These are phyloP conservation scores for Cyanoramphus novaezelandiae DNA, from an alignment of 2,113 vertebrate genomes.

Conservation along the genomic window DNA sequence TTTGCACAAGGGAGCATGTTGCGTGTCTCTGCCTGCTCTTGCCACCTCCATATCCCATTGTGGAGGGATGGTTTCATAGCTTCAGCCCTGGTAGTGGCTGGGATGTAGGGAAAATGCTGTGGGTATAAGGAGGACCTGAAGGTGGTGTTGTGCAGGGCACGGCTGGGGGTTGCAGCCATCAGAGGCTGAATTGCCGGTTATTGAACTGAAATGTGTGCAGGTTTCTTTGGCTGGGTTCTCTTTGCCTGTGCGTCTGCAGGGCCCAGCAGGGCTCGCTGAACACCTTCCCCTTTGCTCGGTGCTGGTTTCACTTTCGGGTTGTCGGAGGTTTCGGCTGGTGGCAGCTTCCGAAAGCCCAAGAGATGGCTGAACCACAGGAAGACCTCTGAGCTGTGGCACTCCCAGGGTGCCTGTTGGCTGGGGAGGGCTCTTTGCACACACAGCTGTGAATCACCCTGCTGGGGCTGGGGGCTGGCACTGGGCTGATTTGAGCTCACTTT, in stretches of 20 bases:
- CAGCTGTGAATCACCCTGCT: neutral
- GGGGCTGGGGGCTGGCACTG: fast-evolving
- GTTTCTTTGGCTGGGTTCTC: neutral
- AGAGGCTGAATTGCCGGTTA: neutral
- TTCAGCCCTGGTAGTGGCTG: neutral
- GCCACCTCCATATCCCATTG: fast-evolving
- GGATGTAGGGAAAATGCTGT: neutral
- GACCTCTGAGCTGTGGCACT: neutral
- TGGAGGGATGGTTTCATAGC: fast-evolving
- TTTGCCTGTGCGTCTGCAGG: neutral
- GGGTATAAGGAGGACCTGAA: fast-evolving
- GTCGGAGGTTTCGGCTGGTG: neutral
- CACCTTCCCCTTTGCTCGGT: neutral
- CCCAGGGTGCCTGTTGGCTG: neutral
- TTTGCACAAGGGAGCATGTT: neutral
- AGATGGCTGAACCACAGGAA: neutral
- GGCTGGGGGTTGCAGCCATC: fast-evolving
- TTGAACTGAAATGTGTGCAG: fast-evolving
- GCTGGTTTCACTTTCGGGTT: neutral
- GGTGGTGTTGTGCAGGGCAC: fast-evolving
- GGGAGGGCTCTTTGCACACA: neutral
- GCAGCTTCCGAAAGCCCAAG: neutral
- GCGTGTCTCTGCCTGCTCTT: neutral
- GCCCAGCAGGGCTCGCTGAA: neutral
- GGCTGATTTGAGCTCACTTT: neutral